Evolutionary conservation across 2,888 invertebrate genomes (phyloP).

Genomic region (Spicauda simplicius): DNA sequence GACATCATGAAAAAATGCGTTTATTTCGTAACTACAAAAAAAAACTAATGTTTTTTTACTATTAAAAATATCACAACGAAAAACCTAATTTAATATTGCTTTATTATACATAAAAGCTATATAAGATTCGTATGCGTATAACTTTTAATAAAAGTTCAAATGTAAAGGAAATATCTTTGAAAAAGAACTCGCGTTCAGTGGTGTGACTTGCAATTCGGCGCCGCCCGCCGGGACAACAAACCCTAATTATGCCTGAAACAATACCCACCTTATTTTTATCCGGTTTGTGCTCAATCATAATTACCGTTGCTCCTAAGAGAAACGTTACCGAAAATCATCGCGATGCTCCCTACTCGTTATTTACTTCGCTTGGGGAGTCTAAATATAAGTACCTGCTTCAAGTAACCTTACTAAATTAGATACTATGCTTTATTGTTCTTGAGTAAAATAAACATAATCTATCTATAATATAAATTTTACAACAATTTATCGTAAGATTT

Average conservation of each 20-base stretch:
- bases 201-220: constrained; percentile 69
- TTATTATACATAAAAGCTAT: too few relatives aligned
- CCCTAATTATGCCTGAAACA: constrained; percentile 83
- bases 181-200: constrained; percentile 43
- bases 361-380: constrained; percentile 15
- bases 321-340: constrained; percentile 73
- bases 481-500: too few relatives aligned
- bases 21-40: too few relatives aligned
- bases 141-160: not conserved
- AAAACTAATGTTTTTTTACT: too few relatives aligned
- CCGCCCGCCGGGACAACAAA: constrained; percentile 76
- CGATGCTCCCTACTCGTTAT: constrained; percentile 55
- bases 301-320: constrained; percentile 74
- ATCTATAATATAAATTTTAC: too few relatives aligned
- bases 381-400: constrained; percentile 4
- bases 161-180: constrained; percentile 28
- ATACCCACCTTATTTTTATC: constrained; percentile 80
- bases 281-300: constrained; percentile 84
- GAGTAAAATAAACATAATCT: not conserved
- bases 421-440: not conserved
- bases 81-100: too few relatives aligned
- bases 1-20: too few relatives aligned
- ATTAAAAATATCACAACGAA: too few relatives aligned
- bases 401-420: not conserved
- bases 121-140: too few relatives aligned